phyloP scores from a whole-genome alignment of 2,888 invertebrate species.

The Torymus texanus region DNA sequence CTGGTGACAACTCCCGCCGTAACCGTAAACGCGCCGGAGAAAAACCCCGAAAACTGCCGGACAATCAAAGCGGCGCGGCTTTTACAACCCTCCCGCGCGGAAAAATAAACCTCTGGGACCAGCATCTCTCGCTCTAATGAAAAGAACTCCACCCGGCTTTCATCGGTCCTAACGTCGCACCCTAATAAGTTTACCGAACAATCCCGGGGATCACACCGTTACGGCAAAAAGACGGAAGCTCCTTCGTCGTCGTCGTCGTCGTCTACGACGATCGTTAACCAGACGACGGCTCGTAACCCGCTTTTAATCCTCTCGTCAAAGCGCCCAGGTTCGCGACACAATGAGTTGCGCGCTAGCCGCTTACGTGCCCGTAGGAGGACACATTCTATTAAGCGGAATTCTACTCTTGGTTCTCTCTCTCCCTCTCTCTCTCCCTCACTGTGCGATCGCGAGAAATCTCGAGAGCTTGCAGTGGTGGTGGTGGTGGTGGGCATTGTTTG shows the following conservation, averaged over 20 bases:
- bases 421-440: too few relatives aligned
- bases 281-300: not conserved
- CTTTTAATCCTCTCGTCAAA: conserved; percentile 24
- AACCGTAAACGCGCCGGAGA: too few relatives aligned
- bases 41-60: too few relatives aligned
- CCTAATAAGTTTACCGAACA: conserved; percentile 29
- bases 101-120: too few relatives aligned
- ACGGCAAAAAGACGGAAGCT: too few relatives aligned
- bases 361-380: not conserved
- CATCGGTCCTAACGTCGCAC: not conserved
- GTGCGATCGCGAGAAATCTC: not conserved
- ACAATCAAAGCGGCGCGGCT: too few relatives aligned
- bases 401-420: too few relatives aligned
- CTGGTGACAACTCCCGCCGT: too few relatives aligned
- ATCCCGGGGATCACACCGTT: not conserved
- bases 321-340: not conserved
- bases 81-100: too few relatives aligned
- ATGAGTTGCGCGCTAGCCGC: not conserved
- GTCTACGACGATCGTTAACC: conserved; percentile 22
- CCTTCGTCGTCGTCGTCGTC: too few relatives aligned
- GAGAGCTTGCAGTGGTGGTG: conserved; percentile 39
- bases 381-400: conserved; percentile 24
- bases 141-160: not conserved
- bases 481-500: conserved; percentile 65
- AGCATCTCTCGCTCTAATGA: not conserved